A percentile compares a stretch with the other conserved stretches of the same genome.
phyloP scores from a whole-genome alignment of 2,113 vertebrate species.

The Brachyistius frenatus region DNA sequence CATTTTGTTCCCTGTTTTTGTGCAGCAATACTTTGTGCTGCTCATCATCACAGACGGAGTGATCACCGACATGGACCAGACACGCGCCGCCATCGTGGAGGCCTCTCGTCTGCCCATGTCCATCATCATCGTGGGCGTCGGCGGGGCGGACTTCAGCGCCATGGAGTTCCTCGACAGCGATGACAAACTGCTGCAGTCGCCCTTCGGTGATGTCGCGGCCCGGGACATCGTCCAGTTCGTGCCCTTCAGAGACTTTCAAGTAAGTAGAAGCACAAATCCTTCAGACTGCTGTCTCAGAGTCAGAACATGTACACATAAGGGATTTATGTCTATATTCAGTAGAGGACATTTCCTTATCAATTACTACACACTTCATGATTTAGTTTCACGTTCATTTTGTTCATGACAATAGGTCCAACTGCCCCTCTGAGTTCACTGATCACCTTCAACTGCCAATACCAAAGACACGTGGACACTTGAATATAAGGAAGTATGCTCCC shows the following conservation, averaged over 20 bases:
- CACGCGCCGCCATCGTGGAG: constrained; percentile 91
- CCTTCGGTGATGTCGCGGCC: constrained; percentile 85
- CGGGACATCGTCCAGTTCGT: constrained; percentile 98
- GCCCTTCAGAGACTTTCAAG: constrained; percentile 94
- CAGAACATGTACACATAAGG: accelerated
- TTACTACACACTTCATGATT: no score
- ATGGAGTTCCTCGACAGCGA: constrained; percentile 98
- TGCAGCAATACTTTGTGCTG: constrained; percentile 95
- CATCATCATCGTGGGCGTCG: constrained; percentile 96
- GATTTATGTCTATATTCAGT: background rate
- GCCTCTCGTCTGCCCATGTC: constrained; percentile 96
- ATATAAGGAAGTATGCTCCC: background rate
- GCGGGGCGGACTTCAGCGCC: constrained; percentile 92
- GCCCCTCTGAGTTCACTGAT: background rate
- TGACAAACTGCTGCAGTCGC: constrained; percentile 84
- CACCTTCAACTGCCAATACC: background rate
- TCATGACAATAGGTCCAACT: no score
- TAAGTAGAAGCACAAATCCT: constrained; percentile 75
- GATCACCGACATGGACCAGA: constrained; percentile 98
- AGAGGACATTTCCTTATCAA: no score
- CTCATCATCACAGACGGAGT: constrained; percentile 98
- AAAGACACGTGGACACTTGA: background rate
- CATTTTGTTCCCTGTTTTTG: background rate
- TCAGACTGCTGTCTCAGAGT: background rate
- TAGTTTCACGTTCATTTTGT: no score